These are phyloP conservation scores for Parnassius mnemosyne DNA, from an alignment of 2,888 invertebrate species.

Conservation along the genomic window DNA sequence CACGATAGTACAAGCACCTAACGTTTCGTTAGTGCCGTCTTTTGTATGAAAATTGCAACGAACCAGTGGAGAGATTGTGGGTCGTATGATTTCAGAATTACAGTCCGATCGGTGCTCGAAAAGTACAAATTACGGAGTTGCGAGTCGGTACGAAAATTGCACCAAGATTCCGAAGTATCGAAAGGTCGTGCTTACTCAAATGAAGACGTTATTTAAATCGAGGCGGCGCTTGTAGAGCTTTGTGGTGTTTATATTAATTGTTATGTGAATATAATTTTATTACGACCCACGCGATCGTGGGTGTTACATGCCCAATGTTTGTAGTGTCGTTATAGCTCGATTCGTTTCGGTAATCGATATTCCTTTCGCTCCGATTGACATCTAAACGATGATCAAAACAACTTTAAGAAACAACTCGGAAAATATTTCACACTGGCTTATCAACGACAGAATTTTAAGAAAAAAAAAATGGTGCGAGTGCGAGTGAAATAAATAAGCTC, in stretches of 20 bases:
- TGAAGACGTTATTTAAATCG: slow-evolving; percentile 75
- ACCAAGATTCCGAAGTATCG: slow-evolving; percentile 54
- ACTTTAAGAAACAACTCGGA: slow-evolving; percentile 34
- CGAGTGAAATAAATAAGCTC: slow-evolving; percentile 73
- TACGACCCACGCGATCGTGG: slow-evolving; percentile 43
- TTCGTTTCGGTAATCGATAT: slow-evolving; percentile 37
- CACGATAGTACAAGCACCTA: slow-evolving; percentile 55
- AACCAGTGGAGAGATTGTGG: slow-evolving; percentile 67
- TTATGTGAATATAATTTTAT: slow-evolving; percentile 71
- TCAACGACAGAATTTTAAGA: background rate
- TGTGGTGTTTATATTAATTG: slow-evolving; percentile 72
- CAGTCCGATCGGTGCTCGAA: slow-evolving; percentile 61
- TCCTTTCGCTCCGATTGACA: slow-evolving; percentile 35
- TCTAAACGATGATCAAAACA: slow-evolving; percentile 43
- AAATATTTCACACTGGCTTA: background rate
- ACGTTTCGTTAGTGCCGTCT: slow-evolving; percentile 53
- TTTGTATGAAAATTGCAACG: slow-evolving; percentile 64
- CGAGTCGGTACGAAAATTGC: slow-evolving; percentile 66
- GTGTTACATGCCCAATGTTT: slow-evolving; percentile 41
- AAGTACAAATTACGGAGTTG: slow-evolving; percentile 68
- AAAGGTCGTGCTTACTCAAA: slow-evolving; percentile 69
- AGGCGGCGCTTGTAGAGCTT: slow-evolving; percentile 60
- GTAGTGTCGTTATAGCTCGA: slow-evolving; percentile 39
- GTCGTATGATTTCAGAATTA: slow-evolving; percentile 56
- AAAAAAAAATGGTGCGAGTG: slow-evolving; percentile 44